phyloP scores from a whole-genome alignment of 2,888 invertebrate genomes.

The Eremobia ochroleuca region DNA sequence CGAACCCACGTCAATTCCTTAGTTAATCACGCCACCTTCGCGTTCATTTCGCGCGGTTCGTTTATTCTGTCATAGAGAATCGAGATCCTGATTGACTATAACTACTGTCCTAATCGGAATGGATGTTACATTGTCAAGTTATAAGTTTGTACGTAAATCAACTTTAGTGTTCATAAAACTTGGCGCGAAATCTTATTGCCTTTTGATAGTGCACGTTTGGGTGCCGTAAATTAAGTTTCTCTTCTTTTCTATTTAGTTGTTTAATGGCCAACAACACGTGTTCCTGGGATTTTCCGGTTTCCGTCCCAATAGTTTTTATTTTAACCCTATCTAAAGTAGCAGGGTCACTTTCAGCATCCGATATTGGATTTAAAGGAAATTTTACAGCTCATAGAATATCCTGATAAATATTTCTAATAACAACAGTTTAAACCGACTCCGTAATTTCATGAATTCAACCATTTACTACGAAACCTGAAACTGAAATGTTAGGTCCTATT shows the following conservation, averaged over 20 bases:
- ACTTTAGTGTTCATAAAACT: conserved; percentile 42
- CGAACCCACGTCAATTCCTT: not conserved
- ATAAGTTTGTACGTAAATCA: conserved; percentile 25
- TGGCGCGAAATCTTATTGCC: conserved; percentile 32
- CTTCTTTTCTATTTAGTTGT: conserved; percentile 12
- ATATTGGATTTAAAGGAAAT: conserved; percentile 7
- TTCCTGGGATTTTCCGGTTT: not conserved
- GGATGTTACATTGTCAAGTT: conserved; percentile 31
- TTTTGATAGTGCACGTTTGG: conserved; percentile 24
- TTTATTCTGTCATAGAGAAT: not conserved
- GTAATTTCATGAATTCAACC: not conserved
- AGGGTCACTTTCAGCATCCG: not conserved
- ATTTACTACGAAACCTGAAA: conserved; percentile 7
- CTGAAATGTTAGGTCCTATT: not conserved
- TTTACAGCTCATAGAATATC: not conserved
- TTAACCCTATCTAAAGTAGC: not conserved
- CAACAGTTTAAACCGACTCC: not conserved
- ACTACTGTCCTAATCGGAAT: conserved; percentile 7
- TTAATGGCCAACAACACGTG: conserved; percentile 25
- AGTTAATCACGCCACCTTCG: not conserved
- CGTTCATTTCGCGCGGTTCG: not conserved
- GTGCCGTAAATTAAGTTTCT: conserved; percentile 7
- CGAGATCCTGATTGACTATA: not conserved
- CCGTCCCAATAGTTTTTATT: not conserved
- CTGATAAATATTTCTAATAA: conserved; percentile 1